Evolutionary conservation across 2,113 vertebrate genomes (phyloP).

Genomic region (Corythoichthys haematopterus): DNA sequence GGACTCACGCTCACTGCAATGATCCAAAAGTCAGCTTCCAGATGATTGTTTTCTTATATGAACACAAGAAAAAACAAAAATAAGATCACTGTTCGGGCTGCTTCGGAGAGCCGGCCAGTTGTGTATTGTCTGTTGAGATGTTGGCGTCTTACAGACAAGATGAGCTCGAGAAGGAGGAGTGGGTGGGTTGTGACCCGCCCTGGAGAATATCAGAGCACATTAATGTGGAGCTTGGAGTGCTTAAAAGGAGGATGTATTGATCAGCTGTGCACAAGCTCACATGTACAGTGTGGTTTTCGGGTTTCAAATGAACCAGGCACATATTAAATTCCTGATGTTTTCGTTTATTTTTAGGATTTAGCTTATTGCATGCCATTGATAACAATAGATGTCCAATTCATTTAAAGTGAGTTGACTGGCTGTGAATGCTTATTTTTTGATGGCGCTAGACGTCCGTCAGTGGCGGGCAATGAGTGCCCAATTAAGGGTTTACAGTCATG

Average conservation of each 20-base stretch:
- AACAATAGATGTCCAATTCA: too few relatives aligned
- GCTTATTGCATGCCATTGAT: too few relatives aligned
- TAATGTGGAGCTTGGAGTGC: slow-evolving; percentile 33
- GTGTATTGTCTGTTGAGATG: slow-evolving; percentile 2
- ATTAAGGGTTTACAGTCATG: too few relatives aligned
- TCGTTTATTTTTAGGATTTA: too few relatives aligned
- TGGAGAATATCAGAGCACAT: slow-evolving; percentile 38
- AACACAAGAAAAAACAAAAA: slow-evolving; percentile 8
- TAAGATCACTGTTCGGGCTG: neutral
- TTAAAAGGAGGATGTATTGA: slow-evolving; percentile 49
- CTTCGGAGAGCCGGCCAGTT: neutral
- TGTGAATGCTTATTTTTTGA: too few relatives aligned
- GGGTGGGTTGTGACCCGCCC: slow-evolving; percentile 32
- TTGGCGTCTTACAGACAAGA: neutral
- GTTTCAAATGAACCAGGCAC: too few relatives aligned
- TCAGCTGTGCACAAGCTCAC: neutral
- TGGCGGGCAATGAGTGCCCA: too few relatives aligned
- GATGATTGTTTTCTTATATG: neutral
- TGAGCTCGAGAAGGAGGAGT: slow-evolving; percentile 2
- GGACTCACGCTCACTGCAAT: slow-evolving; percentile 51
- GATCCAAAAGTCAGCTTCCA: neutral
- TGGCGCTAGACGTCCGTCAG: too few relatives aligned
- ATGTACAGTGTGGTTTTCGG: too few relatives aligned
- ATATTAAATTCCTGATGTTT: too few relatives aligned
- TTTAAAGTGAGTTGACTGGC: too few relatives aligned